Conservation (phyloP, 2,113 vertebrate species). For the Malaclemys terrapin region DNA sequence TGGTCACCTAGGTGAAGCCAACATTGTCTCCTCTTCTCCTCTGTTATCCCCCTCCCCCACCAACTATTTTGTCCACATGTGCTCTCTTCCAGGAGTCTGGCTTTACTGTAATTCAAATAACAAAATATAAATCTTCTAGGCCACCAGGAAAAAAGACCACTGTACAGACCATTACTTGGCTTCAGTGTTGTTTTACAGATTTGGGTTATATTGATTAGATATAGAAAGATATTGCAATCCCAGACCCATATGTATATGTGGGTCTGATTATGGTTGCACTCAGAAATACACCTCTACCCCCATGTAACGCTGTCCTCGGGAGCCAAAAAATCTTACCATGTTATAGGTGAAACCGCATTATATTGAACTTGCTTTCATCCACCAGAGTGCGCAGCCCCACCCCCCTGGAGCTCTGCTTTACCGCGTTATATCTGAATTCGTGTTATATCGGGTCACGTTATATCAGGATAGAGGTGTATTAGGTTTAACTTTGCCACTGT, state of each 20-base stretch:
- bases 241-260: neutral
- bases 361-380: no score
- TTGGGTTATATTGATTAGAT: neutral
- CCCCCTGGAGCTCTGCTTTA: no score
- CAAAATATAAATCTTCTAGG: neutral
- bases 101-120: neutral
- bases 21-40: neutral
- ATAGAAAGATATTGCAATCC: neutral
- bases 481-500: neutral
- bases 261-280: neutral
- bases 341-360: no score
- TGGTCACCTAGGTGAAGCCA: neutral
- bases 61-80: neutral
- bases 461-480: no score
- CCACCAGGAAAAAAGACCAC: fast-evolving
- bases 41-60: neutral
- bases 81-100: neutral
- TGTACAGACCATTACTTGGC: neutral
- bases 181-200: no score
- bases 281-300: neutral
- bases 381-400: no score
- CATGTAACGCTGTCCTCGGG: no score
- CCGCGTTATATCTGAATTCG: no score
- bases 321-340: no score
- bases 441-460: no score